Base-by-base conservation (phyloP, 2,888 invertebrate genomes). In the Cephus sareptanus region DNA sequence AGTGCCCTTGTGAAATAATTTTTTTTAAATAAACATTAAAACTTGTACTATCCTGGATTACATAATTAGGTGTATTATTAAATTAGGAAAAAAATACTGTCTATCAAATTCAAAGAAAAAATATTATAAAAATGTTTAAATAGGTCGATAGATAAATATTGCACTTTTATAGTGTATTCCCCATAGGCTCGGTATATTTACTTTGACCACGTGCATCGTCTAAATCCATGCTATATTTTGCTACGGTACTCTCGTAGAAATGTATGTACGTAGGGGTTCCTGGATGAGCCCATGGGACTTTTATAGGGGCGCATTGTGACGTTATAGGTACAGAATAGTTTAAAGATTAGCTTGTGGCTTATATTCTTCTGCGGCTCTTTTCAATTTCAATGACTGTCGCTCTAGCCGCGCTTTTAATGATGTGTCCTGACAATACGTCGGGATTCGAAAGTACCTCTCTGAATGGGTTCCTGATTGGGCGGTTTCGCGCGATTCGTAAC, bases 321-420 rank as follows among this genome's bases (percentile, higher is more conserved):
- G 56, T 15, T 56, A 56, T 77, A 75, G 75, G 79, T 75, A 79
- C 74, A 81, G 82, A 83, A 83, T 81, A 80, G 81, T 77, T 80
- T 78, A 78, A 76, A 81, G 82, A 85, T 83, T 83, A 83, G 83
- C 81, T 82, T 84, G 83, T 77, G 82, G 83, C 82, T 80, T 78
- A 79, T 79, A 79, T 80, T 81, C 82, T 79, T 79, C 81, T 77
- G 77, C 75, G 77, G 80, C 82, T 80, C 81, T 82, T 83, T 82
- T 82, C 77, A 77, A 82, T 82, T 84, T 81, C 82, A 81, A 82
- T 83, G 81, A 80, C 83, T 76, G 78, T 83, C 82, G 82, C 82
- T 86, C 83, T 83, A 85, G 85, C 85, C 82, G 85, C 84, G 80
- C 79, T 83, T 84, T 85, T 86, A 86, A 87, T 87, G 86, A 87